Base-by-base conservation (phyloP, 2,797 vertebrate species). In the Parotocinclus haroldoi region DNA sequence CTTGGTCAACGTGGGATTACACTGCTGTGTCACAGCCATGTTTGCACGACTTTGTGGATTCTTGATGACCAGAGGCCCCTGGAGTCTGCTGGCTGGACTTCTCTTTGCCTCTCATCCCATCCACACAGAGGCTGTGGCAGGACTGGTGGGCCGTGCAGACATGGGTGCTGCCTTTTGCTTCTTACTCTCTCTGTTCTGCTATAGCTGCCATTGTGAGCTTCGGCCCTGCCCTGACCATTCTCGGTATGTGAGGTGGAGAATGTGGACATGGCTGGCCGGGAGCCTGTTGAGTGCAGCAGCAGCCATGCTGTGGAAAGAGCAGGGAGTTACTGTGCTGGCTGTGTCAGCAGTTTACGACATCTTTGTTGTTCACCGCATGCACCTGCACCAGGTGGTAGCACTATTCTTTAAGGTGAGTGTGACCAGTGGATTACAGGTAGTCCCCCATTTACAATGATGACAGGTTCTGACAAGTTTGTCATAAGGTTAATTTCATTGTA, bases 221-320 rank as follows among this genome's bases (percentile, higher is more conserved):
- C 27, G 27, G 27, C 27, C 27, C 27, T 27, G 27, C 27, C 2
- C 27, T 27, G 27, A 5, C 27, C 27, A 27, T 27, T 27, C 27
- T 2, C 5, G 27, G 27, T 27, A 27, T 27, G 27, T 27, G 27
- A 10, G 16, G 38, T 10, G 16, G 72, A 0, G 78, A 80, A 58
- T 86, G 87, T 93, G 92, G 88, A 91, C 85, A 70, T 99, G 97
- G 97, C 88, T 99, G 73, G 79, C 92, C 64, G 89, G 87, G 71
- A 88, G 94, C 0, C 89, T 97, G 69, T 83, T 85, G 37, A 95
- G 93, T 1, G 94, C 96, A 0, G 91, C 91, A 0, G 95, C 92
- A 88, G 98, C 96, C 85, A 97, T 99, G 96, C 83, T 99, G 58
- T 99, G 97, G 96, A 99, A 99, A 81, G 97, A 99, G 79, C 96